Evolutionary conservation across 2,113 vertebrate genomes (phyloP).

Genomic region (Orycteropus afer): DNA sequence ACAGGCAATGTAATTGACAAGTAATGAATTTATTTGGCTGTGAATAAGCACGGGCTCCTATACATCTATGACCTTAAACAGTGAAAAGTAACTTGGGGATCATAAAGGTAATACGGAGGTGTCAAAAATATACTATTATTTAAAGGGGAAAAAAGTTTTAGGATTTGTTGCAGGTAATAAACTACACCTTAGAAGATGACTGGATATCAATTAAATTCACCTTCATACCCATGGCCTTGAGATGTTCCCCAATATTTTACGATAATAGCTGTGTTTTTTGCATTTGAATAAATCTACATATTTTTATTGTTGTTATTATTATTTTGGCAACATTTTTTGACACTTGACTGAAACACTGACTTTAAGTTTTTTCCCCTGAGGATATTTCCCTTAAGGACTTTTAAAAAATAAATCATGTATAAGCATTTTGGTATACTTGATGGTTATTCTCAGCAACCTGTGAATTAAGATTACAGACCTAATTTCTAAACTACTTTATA

Average conservation of each 20-base stretch:
- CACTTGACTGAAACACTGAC: not conserved
- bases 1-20: too few relatives aligned
- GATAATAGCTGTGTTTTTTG: not conserved
- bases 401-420: not conserved
- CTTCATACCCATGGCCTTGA: not conserved
- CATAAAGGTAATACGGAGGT: not conserved
- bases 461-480: not conserved
- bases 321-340: not conserved
- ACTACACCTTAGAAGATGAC: not conserved
- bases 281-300: not conserved
- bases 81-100: not conserved
- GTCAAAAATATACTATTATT: not conserved
- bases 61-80: not conserved
- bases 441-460: not conserved
- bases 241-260: not conserved
- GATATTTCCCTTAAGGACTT: not conserved
- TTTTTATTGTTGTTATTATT: not conserved
- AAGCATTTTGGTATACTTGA: not conserved
- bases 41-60: not conserved
- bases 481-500: not conserved
- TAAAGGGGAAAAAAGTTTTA: not conserved
- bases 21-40: not conserved
- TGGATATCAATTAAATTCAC: not conserved
- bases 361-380: not conserved
- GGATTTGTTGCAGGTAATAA: not conserved